Conservation (phyloP, 2,797 vertebrate species). For the Dipus sagitta region DNA sequence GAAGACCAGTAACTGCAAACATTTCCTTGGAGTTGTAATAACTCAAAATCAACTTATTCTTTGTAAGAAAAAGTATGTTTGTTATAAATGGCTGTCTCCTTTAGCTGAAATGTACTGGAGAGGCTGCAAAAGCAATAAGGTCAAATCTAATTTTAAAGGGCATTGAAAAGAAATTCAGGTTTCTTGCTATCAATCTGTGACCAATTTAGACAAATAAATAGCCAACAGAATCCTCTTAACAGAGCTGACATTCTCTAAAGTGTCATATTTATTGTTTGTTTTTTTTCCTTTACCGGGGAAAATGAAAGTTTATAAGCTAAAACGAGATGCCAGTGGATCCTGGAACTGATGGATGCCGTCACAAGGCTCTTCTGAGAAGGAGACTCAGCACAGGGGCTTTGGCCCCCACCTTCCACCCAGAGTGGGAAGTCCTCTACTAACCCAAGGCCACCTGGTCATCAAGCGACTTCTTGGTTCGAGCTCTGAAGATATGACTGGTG, state of each 20-base stretch:
- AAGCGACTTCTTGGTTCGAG: conserved; percentile 3
- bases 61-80: conserved; percentile 71
- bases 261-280: conserved; percentile 33
- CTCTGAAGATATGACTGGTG: not conserved
- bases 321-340: not conserved
- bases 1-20: conserved; percentile 68
- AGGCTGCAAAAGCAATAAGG: conserved; percentile 58
- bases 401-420: not conserved
- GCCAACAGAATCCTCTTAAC: conserved; percentile 41
- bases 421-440: not conserved
- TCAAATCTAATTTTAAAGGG: conserved; percentile 75
- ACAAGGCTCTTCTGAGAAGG: not conserved
- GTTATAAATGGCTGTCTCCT: conserved; percentile 39
- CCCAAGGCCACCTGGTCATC: not conserved
- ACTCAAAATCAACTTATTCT: conserved; percentile 70
- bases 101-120: conserved; percentile 50
- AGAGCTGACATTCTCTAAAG: conserved; percentile 60
- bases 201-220: conserved; percentile 78
- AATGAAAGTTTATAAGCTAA: conserved; percentile 42
- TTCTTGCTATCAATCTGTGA: conserved; percentile 59
- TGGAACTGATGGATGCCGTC: not conserved
- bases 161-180: conserved; percentile 65
- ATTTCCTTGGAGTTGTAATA: conserved; percentile 70
- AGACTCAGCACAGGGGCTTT: not conserved
- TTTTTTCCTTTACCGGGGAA: conserved; percentile 63